A percentile compares a stretch with the other conserved stretches of the same genome.
Evolutionary conservation across 23 tunicate species (phyloP).

Genomic region (Aplidium turbinatum): DNA sequence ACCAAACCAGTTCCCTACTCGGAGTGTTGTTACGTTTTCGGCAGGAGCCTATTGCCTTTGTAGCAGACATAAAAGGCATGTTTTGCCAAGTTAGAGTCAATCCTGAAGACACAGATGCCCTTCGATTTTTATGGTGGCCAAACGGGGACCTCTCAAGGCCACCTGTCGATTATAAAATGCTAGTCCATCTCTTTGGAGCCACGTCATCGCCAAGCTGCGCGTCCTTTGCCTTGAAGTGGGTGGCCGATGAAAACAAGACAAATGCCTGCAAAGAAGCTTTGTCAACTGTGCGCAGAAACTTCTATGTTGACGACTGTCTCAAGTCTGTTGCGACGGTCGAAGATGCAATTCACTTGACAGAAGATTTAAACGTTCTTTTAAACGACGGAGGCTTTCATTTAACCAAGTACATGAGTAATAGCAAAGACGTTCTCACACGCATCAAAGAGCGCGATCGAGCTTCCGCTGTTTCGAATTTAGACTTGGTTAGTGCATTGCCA

Average conservation of each 20-base stretch:
- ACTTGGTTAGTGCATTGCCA: too few species aligned
- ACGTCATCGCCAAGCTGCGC: too few species aligned
- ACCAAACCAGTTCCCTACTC: too few species aligned
- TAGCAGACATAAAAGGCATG: constrained; percentile 14
- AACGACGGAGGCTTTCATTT: not conserved
- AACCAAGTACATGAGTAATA: constrained; percentile 6
- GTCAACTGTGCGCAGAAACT: not conserved
- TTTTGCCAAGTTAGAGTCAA: constrained; percentile 9
- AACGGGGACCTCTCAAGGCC: constrained; percentile 1
- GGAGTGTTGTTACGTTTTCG: too few species aligned
- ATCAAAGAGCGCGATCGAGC: too few species aligned
- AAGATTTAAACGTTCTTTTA: not conserved
- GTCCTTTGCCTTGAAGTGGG: not conserved
- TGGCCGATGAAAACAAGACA: constrained; percentile 1
- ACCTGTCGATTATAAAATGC: too few species aligned
- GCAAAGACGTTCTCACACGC: not conserved
- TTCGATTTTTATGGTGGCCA: constrained; percentile 39
- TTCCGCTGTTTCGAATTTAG: too few species aligned
- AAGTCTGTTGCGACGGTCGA: not conserved
- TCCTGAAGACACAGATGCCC: not conserved
- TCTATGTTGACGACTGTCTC: constrained; percentile 6
- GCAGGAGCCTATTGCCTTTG: constrained; percentile 16
- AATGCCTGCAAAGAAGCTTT: not conserved
- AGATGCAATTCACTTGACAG: not conserved
- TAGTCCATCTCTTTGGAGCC: too few species aligned